phyloP scores from a whole-genome alignment of 2,113 vertebrate genomes.

The Phaethornis superciliosus region DNA sequence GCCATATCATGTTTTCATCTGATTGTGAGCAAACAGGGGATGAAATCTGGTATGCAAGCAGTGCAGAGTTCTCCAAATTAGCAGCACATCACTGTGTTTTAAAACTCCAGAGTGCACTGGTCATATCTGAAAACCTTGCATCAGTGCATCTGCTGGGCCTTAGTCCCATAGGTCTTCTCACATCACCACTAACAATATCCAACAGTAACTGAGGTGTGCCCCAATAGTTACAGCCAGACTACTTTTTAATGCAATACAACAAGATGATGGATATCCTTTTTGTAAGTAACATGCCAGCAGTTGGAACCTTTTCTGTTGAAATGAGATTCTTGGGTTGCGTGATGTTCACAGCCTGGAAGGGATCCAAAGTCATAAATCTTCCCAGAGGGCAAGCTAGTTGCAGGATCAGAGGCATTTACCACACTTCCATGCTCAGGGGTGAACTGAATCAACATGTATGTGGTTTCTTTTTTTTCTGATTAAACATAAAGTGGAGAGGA shows the following conservation, averaged over 20 bases:
- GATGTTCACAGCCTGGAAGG: not conserved
- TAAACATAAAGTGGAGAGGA: not conserved
- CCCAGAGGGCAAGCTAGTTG: not conserved
- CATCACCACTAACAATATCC: not conserved
- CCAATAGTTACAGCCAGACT: not conserved
- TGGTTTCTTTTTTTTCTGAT: not conserved
- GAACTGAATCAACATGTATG: not conserved
- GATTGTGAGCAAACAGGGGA: not conserved
- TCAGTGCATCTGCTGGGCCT: not conserved
- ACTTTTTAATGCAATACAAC: not conserved
- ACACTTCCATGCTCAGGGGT: not conserved
- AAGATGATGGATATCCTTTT: not conserved
- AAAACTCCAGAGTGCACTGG: not conserved
- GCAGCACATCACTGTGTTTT: not conserved
- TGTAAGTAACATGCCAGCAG: not conserved
- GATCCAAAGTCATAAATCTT: not conserved
- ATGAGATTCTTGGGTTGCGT: not conserved
- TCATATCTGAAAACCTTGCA: not conserved
- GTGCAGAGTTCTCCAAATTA: not conserved
- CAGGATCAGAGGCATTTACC: not conserved
- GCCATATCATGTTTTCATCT: not conserved
- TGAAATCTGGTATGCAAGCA: not conserved
- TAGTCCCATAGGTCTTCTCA: not conserved
- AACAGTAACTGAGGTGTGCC: not conserved
- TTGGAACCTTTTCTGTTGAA: not conserved